Conservation (phyloP, 2,797 vertebrate species). For the Lerista edwardsae region DNA sequence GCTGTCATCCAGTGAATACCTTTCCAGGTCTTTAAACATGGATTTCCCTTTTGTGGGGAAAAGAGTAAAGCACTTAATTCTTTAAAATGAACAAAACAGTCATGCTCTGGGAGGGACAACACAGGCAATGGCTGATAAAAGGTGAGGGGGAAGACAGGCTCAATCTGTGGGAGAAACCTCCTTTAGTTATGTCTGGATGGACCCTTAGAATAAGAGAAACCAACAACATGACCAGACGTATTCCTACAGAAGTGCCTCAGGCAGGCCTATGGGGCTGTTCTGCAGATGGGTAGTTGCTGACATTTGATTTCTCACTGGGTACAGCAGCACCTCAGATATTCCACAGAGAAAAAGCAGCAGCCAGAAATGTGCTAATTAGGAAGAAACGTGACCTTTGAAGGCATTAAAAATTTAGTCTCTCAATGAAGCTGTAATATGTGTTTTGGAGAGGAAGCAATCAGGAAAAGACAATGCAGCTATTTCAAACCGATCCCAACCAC, state of each 20-base stretch:
- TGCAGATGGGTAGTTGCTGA: background rate
- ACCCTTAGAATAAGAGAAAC: background rate
- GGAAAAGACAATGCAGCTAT: background rate
- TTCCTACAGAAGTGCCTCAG: background rate
- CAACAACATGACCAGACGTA: background rate
- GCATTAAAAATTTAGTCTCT: conserved; percentile 11
- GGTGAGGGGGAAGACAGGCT: too few species aligned
- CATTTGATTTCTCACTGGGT: background rate
- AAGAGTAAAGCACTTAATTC: background rate
- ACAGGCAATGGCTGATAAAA: background rate
- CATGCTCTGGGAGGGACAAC: background rate
- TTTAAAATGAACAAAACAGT: background rate
- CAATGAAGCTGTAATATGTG: background rate
- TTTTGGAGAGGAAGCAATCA: background rate
- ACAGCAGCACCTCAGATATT: conserved; percentile 7
- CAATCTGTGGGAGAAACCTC: background rate
- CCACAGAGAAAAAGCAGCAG: background rate
- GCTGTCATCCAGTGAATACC: background rate
- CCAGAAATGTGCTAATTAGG: background rate
- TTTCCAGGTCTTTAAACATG: background rate
- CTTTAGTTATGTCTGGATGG: background rate
- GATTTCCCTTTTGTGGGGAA: background rate
- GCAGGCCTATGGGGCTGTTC: background rate
- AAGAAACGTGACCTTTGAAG: background rate
- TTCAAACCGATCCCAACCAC: background rate